phyloP scores from a whole-genome alignment of 2,113 vertebrate genomes.

The Phyllostomus hastatus region DNA sequence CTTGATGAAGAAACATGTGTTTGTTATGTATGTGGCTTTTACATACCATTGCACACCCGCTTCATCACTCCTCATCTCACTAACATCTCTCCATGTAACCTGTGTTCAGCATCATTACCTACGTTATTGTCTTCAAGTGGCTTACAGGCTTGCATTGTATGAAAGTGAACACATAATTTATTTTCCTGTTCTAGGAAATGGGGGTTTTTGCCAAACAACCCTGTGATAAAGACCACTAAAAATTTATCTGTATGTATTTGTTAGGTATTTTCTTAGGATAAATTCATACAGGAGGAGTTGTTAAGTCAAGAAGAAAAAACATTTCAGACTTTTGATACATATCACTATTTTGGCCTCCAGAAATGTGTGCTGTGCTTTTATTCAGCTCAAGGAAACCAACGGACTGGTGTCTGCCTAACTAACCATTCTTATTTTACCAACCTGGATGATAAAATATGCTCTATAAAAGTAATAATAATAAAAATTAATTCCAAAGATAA shows the following conservation, averaged over 20 bases:
- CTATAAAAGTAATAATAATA: background rate
- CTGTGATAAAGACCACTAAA: background rate
- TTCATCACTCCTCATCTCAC: background rate
- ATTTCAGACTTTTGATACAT: background rate
- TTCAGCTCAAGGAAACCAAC: background rate
- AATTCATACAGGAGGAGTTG: background rate
- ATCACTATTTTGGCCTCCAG: background rate
- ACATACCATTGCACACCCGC: too few species aligned
- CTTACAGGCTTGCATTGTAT: background rate
- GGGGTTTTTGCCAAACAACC: background rate
- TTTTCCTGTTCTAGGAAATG: constrained; percentile 10
- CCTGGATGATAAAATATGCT: background rate
- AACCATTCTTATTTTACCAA: background rate
- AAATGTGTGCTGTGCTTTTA: background rate
- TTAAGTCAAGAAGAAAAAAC: background rate
- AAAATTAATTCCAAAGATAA: background rate
- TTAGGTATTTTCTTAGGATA: background rate
- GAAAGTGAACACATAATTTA: background rate
- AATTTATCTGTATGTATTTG: background rate
- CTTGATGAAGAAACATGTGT: background rate
- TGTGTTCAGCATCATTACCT: background rate
- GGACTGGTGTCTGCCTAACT: background rate
- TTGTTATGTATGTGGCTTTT: background rate
- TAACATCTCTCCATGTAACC: background rate
- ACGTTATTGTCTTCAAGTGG: background rate